Base-by-base conservation (phyloP, 1,140 invertebrate genomes). In the Neodiprion fabricii region DNA sequence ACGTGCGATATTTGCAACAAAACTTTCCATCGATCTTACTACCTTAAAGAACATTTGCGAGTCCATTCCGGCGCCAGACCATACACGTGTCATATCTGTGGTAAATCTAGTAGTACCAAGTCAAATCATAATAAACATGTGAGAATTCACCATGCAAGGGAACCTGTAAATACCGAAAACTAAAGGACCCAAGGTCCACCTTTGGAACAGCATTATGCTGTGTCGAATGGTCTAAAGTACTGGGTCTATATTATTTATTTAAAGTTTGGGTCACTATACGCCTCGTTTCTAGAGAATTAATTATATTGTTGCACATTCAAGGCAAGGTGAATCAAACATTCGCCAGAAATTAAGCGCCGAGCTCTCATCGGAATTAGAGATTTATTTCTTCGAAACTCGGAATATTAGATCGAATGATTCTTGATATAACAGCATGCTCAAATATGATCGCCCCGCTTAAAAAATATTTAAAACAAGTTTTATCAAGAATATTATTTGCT, bases 111-210 rank as follows among this genome's bases (percentile, higher is more conserved):
- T 47, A 93, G 93, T 78, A 96, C 95, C 48, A 96, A 96, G 87
- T 96, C 94, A 47, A 96, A 96, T 89, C 95, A 96, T 81, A 96
- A 96, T 82, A 96, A 96, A 84, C 95, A 96, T 84, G 91, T 96
- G 61, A 94, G 94, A 84, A 96, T 96, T 79, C 95, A 96, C 87
- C 95, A 96, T 87, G 94, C 95, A 50, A 89, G 95, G 53, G 95
- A 96, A 84, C 93, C 95, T 21, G 92, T 96, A 73, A 95, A 94
- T 77, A 94, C 94, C 9, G 95, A 96, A 85, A 94, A 93, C 84
- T 96, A 92, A 91, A 72, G 40, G 53, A 21, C 67, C 67, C 67
- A 21, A 69, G 67, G 67, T 69, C 67, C 40, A 69, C 11, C 21
- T 69, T 47, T 23, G 67, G 21, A 23, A 69, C 40, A 21, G 23